Percentiles rank a stretch among this genome's conserved stretches.
Evolutionary conservation across 2,797 vertebrate species (phyloP).

Genomic region (Manis pentadactyla): DNA sequence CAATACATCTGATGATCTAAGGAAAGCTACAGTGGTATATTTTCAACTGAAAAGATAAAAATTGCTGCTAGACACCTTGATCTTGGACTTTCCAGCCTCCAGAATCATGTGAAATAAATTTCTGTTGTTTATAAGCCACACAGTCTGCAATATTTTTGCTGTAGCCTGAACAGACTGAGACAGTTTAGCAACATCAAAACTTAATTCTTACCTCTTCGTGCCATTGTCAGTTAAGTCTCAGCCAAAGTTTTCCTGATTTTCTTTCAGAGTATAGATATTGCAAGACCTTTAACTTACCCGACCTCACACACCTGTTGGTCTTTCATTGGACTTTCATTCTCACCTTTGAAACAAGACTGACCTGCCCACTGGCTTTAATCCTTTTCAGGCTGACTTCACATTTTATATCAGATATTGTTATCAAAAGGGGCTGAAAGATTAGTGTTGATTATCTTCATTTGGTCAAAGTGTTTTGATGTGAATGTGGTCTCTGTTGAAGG

Average conservation of each 20-base stretch:
- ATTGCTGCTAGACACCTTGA: neutral
- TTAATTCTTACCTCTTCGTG: neutral
- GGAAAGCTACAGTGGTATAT: neutral
- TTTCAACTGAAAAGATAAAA: neutral
- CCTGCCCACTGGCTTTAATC: neutral
- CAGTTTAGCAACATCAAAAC: neutral
- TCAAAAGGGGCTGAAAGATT: neutral
- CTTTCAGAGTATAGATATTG: neutral
- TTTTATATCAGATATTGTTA: neutral
- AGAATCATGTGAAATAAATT: neutral
- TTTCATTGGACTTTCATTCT: neutral
- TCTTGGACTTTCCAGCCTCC: neutral
- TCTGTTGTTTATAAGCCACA: neutral
- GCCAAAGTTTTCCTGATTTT: neutral
- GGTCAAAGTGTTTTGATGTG: neutral
- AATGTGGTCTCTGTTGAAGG: neutral
- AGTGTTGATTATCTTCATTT: neutral
- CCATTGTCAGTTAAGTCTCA: neutral
- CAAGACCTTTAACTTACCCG: neutral
- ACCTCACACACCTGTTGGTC: neutral
- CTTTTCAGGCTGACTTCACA: neutral
- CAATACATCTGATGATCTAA: neutral
- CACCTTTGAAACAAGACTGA: neutral
- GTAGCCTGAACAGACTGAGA: neutral
- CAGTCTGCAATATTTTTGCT: neutral